Evolutionary conservation across 1,140 invertebrate genomes (phyloP).

Genomic region (Sipha flava): DNA sequence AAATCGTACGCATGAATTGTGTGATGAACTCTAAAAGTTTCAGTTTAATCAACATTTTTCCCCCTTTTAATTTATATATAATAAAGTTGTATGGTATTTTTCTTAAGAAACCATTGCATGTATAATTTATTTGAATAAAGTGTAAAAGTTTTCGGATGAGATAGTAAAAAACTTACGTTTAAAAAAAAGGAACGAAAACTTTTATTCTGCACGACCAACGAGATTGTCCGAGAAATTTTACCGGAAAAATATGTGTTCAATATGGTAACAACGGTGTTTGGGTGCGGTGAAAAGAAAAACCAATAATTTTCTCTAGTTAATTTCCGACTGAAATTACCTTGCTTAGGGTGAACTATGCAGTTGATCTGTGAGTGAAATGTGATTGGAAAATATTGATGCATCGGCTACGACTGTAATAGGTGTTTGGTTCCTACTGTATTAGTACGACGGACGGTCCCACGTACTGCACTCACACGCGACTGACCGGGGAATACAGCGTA

Average conservation of each 20-base stretch:
- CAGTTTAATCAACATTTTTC: neutral
- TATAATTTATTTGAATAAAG: conserved; percentile 9
- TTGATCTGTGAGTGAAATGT: neutral
- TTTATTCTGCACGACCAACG: neutral
- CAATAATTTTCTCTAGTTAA: neutral
- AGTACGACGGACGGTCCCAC: neutral
- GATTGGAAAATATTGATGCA: neutral
- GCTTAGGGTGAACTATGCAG: neutral
- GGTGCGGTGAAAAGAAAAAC: too few relatives aligned
- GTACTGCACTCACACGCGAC: conserved; percentile 8
- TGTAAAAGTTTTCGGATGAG: neutral
- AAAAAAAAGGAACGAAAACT: neutral
- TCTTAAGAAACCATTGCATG: neutral
- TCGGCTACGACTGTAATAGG: neutral
- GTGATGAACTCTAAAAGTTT: conserved; percentile 3
- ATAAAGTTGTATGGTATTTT: neutral
- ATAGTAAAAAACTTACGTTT: neutral
- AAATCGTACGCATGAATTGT: conserved; percentile 1
- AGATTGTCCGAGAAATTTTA: too few relatives aligned
- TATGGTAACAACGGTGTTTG: too few relatives aligned
- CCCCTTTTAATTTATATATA: neutral
- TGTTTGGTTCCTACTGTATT: neutral
- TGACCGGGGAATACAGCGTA: neutral
- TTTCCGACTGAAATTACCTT: neutral
- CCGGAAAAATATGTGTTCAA: too few relatives aligned